Base-by-base conservation (phyloP, 2,888 invertebrate species). In the Spisula solida region DNA sequence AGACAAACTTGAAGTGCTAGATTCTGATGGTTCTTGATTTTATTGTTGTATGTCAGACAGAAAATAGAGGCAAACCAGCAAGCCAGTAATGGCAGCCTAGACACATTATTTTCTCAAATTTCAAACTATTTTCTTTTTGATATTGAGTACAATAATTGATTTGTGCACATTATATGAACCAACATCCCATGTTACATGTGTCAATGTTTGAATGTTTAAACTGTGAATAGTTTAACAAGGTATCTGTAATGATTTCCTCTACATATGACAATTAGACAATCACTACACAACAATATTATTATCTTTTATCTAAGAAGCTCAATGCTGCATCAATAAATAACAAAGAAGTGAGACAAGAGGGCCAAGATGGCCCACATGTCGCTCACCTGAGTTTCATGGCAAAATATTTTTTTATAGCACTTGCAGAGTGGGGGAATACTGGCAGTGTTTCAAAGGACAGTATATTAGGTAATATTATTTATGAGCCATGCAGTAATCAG, bases 91-190 rank as follows among this genome's bases (percentile, higher is more conserved):
- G 60, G 60, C 60, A 25, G 25, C n/a, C 60, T 66, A 66, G 60
- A 25, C n/a, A 75, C 75, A 75, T 75, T 75, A 75, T 75, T 16
- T 34, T 75, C 75, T 75, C 75, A 75, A 34, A 34, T 75, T 75
- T 75, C 75, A 6, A 34, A 34, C 29, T 18, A 75, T 18, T 75
- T 34, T 75, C 34, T 75, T 75, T 75, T 75, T 75, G 75, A 75
- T 34, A 75, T 75, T 75, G 14, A 18, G 18, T 18, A 75, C 75
- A 31, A 75, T 75, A 75, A 75, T 75, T 75, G 75, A 75, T 75
- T 75, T 31, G 2, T 25, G 29, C 75, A 31, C 20, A 20, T 75
- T 31, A 31, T 75, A 34, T 34, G 12, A 75, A 31, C 12, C 75
- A 75, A 34, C 31, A 31, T 75, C 31, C 34, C 31, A 6, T 12